These are phyloP conservation scores for Phalacrocorax brasilianus DNA, from an alignment of 2,113 vertebrate genomes.

Conservation along the genomic window DNA sequence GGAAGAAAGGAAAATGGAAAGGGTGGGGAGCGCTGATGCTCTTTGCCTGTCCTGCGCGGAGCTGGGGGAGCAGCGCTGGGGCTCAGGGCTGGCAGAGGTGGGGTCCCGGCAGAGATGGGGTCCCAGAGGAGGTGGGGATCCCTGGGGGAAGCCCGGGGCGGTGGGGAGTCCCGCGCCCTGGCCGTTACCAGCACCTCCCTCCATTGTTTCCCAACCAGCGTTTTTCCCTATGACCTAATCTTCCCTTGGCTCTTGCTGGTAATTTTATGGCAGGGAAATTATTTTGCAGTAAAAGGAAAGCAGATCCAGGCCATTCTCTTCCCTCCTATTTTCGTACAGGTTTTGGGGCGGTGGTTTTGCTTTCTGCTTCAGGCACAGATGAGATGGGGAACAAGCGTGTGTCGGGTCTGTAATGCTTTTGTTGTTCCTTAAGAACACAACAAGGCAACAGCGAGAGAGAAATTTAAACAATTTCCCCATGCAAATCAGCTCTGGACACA, in stretches of 20 bases:
- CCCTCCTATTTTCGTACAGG: not conserved
- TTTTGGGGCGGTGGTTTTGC: not conserved
- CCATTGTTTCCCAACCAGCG: not conserved
- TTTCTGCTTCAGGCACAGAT: not conserved
- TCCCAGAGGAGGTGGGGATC: not conserved
- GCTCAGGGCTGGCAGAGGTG: too few relatives aligned
- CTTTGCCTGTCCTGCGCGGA: not conserved
- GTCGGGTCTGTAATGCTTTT: accelerated
- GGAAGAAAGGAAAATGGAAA: not conserved
- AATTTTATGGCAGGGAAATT: constrained; percentile 31
- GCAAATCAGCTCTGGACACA: not conserved
- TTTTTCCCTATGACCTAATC: constrained; percentile 19
- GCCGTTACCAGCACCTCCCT: constrained; percentile 38
- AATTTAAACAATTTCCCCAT: not conserved
- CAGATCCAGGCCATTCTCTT: not conserved
- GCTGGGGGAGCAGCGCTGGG: not conserved
- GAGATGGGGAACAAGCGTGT: not conserved
- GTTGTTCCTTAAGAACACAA: not conserved
- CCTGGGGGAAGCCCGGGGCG: not conserved
- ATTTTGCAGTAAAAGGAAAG: not conserved
- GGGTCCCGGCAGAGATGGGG: not conserved
- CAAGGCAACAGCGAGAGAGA: not conserved
- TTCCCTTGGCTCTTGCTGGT: not conserved
- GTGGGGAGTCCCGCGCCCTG: not conserved
- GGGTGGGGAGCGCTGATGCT: not conserved